Conservation (phyloP, 2,888 invertebrate genomes). For the Pollenia angustigena region DNA sequence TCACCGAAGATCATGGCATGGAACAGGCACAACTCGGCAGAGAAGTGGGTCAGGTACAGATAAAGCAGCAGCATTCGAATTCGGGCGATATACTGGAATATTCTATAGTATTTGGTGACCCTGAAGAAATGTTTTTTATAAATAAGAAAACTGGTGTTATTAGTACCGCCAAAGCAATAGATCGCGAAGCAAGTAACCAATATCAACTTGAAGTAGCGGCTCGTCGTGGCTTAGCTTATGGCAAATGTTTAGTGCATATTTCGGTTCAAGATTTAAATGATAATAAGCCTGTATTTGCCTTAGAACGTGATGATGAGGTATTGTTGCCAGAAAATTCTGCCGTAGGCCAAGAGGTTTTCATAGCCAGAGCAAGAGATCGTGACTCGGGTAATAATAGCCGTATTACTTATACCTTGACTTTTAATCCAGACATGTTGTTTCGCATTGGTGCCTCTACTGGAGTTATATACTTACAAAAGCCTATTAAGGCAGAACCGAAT, state of each 20-base stretch:
- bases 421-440: conserved; percentile 92
- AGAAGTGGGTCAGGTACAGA: conserved; percentile 91
- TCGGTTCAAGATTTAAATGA: conserved; percentile 95
- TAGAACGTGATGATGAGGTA: conserved; percentile 90
- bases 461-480: conserved; percentile 93
- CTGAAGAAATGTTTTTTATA: conserved; percentile 90
- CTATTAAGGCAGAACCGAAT: conserved; percentile 90
- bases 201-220: conserved; percentile 94
- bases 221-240: conserved; percentile 90
- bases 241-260: conserved; percentile 91
- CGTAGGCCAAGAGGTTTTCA: conserved; percentile 95
- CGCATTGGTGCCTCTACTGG: conserved; percentile 94
- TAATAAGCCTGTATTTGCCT: conserved; percentile 93
- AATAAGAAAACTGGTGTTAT: conserved; percentile 92
- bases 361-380: conserved; percentile 93
- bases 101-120: conserved; percentile 92
- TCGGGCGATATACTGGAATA: conserved; percentile 86
- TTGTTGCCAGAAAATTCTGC: conserved; percentile 94
- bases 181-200: conserved; percentile 91
- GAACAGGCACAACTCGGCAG: conserved; percentile 86
- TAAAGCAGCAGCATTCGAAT: conserved; percentile 83
- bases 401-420: conserved; percentile 91
- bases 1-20: conserved; percentile 91
- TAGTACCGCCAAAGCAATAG: conserved; percentile 90
- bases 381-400: conserved; percentile 96